Base-by-base conservation (phyloP, 37 sponge, comb jelly and placozoan genomes). In the Spongilla lacustris region DNA sequence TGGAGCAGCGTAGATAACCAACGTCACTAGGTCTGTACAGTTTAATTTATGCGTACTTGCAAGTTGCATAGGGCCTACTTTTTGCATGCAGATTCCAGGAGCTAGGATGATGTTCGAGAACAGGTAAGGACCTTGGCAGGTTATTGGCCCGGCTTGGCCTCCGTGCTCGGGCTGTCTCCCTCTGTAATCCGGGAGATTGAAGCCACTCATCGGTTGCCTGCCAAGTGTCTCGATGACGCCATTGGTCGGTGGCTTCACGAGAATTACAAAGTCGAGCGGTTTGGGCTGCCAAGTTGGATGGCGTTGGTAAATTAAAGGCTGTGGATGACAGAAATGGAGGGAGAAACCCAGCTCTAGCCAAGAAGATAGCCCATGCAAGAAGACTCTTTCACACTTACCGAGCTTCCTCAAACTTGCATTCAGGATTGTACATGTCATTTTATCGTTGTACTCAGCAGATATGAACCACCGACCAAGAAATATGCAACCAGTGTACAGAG, bases 251-350 rank as follows among this genome's bases (percentile, higher is more conserved):
- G 79, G 79, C 0, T 78, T 11, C 27, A 58, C 26, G 27, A 36
- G 14, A 30, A 38, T 0, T 30, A 78, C 58, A 78, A 50, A 22
- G 82, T 67, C 25, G 71, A 34, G 71, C 36, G n/a, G 82, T 34
- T 36, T 37, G 82, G 82, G 27, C 5, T 23, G 32, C 82, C 82
- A 4, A 71, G 41, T 4, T 82, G 82, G 82, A 82, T 48, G 72
- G 38, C 6, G 25, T 49, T 82, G 71, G 82, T 70, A n/a, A 46
- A 46, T 10, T 46, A 10, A 28, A 82, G 71, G 82, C 82, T 26
- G 68, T 71, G 32, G 68, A 38, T 6, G 80, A 38, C 66, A 66
- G 30, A 49, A 26, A 37, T 70, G 82, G 82, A 8, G 82, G 71
- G 13, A 35, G 36, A 36, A 71, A 82, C 28, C 23, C 22, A 4